phyloP scores from a whole-genome alignment of 2,888 invertebrate genomes.

The Coleophora flavipennella region DNA sequence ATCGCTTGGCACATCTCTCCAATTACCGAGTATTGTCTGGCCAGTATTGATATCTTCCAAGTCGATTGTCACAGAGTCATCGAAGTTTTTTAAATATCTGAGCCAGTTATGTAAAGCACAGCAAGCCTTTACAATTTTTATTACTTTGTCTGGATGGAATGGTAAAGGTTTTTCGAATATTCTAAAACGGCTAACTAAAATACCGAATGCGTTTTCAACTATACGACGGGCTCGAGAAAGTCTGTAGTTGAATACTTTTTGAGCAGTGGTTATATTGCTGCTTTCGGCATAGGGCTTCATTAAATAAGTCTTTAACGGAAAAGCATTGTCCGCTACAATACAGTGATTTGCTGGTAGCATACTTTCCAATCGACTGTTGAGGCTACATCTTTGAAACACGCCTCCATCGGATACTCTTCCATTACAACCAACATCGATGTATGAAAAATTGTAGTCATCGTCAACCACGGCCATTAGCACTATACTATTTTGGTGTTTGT shows the following conservation, averaged over 20 bases:
- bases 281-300: constrained; percentile 10
- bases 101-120: constrained; percentile 14
- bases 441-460: constrained; percentile 12
- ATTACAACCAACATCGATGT: constrained; percentile 15
- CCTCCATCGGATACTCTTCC: constrained; percentile 15
- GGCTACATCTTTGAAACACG: constrained; percentile 16
- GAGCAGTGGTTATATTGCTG: constrained; percentile 6
- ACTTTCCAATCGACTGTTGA: constrained; percentile 13
- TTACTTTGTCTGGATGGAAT: constrained; percentile 12
- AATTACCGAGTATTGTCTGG: constrained; percentile 4
- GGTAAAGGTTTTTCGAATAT: constrained; percentile 11
- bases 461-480: constrained; percentile 11
- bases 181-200: constrained; percentile 8
- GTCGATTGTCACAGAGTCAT: constrained; percentile 14
- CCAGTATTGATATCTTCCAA: background rate
- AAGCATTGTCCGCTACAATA: constrained; percentile 11
- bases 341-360: constrained; percentile 11
- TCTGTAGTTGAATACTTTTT: constrained; percentile 11
- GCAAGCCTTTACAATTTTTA: constrained; percentile 13
- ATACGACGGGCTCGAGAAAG: constrained; percentile 5
- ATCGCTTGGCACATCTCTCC: constrained; percentile 7
- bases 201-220: constrained; percentile 5
- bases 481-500: constrained; percentile 12
- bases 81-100: constrained; percentile 13
- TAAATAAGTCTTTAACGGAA: constrained; percentile 11